Base-by-base conservation (phyloP, 2,888 invertebrate species). In the Mechanitis messenoides region DNA sequence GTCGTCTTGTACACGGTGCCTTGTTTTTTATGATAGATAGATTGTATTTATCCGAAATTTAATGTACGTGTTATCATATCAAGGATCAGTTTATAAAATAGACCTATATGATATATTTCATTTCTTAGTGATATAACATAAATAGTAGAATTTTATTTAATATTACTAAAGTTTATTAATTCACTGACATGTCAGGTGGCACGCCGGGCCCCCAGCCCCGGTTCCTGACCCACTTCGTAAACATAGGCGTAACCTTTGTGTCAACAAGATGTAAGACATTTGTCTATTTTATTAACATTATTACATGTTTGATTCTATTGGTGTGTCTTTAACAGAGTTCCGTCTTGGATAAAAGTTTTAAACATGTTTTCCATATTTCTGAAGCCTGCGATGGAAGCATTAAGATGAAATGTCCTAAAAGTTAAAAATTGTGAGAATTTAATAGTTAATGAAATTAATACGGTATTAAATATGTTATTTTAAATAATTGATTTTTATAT, bases 161-260 rank as follows among this genome's bases (percentile, higher is more conserved):
- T 50, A 31, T 50, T 28, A n/a, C 11, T 50, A 9, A 50, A 31
- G 50, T 50, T 47, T 20, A 31, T 31, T 50, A 50, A 50, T 50
- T 50, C 31, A 50, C 6, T 50, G 31, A 50, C 50, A 50, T 50
- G 50, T 31, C 50, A 50, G 50, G 31, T 31, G 50, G 4, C 50
- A 31, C 50, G 7, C 11, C 20, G 20, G 20, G 20, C 20, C 20
- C 50, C 31, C 28, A 50, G 31, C 50, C 31, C 9, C 6, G 31
- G 35, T 3, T 28, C 7, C 31, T 31, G 1, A 42, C 7, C 50
- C 50, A 50, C 50, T 50, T 9, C 42, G 11, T 31, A 50, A 31
- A 31, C 50, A 31, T 42, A 50, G 50, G 50, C 31, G 50, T 50
- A 50, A 50, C 50, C 50, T 50, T 50, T 50, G 31, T 31, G 50